phyloP scores from a whole-genome alignment of 2,113 vertebrate genomes.

The Procavia capensis region DNA sequence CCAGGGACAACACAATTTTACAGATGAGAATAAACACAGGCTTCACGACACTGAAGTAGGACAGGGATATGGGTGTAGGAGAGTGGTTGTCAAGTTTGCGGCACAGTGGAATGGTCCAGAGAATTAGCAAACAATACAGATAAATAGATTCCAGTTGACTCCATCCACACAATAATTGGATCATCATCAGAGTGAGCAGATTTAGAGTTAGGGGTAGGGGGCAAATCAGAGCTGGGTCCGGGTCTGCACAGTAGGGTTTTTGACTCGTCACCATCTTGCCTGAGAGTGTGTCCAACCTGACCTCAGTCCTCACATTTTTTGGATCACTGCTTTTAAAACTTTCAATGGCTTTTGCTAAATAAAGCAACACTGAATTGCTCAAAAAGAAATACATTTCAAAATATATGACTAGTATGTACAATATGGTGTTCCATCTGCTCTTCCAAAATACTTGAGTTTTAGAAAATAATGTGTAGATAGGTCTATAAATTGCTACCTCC shows the following conservation, averaged over 20 bases:
- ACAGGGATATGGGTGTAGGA: neutral
- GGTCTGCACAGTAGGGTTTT: neutral
- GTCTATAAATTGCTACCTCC: slow-evolving; percentile 79
- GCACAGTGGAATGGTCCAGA: neutral
- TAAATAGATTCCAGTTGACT: neutral
- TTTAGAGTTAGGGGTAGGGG: neutral
- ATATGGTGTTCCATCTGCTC: slow-evolving; percentile 71
- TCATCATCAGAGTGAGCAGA: neutral
- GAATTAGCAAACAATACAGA: neutral
- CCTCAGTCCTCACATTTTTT: neutral
- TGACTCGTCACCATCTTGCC: neutral
- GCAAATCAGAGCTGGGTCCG: neutral
- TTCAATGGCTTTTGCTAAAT: slow-evolving; percentile 66
- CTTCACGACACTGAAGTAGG: neutral
- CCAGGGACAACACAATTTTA: neutral
- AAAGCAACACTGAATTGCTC: slow-evolving; percentile 67
- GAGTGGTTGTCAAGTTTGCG: neutral
- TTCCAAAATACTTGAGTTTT: slow-evolving; percentile 73
- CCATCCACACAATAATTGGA: neutral
- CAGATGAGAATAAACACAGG: slow-evolving; percentile 22
- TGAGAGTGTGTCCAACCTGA: neutral
- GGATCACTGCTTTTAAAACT: slow-evolving; percentile 51
- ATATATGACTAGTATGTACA: slow-evolving; percentile 72
- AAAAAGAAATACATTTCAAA: slow-evolving; percentile 76
- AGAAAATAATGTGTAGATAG: slow-evolving; percentile 78